Evolutionary conservation across 2,888 invertebrate species (phyloP), one percentile per base, ranked within the genome.

Genomic region (Caenorhabditis imperialis): DNA sequence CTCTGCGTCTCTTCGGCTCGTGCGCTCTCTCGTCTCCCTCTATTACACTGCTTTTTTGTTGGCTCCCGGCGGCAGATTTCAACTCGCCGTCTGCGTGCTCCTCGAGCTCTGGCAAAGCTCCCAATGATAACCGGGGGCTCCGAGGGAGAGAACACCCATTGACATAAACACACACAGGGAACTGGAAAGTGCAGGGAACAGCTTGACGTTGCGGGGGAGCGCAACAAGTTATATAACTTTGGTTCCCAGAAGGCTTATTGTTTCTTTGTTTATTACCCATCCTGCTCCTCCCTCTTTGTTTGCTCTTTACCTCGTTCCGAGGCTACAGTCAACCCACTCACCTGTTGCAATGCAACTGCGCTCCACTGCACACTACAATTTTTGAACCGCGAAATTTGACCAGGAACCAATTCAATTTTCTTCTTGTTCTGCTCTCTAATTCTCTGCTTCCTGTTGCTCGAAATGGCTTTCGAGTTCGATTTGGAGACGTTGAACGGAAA

Each of bases 381-480:
- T n/a, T n/a, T n/a, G 47, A 27, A 42, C 57, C 67, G 67, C 57
- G 57, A 67, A 51, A 51, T 44, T 57, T 18, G 33, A 63, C 54
- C 12, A 48, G 2, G 10, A 38, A 50, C 33, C 18, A 61, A 51
- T 51, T 27, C 25, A 22, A 35, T 14, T 45, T 53, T 25, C 20
- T 14, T 16, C 30, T 5, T n/a, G 16, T 14, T 33, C 48, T 30
- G 22, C 20, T 44, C 42, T 44, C 30, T 14, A 8, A 58, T 54
- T 47, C 35, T 20, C 2, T 18, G 12, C 18, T 23, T 8, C 30
- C 53, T n/a, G 30, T 14, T 48, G 10, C 30, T 10, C 30, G 65
- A 54, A 51, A 73, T 73, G 73, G 51, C 73, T 7, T 72, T 33
- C 30, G 74, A 74, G 16, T 62, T 75, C 16, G 75, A 75, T 65